Evolutionary conservation across 2,797 vertebrate genomes (phyloP), one percentile per base, ranked within the genome.

Genomic region (Myripristis jacobus): DNA sequence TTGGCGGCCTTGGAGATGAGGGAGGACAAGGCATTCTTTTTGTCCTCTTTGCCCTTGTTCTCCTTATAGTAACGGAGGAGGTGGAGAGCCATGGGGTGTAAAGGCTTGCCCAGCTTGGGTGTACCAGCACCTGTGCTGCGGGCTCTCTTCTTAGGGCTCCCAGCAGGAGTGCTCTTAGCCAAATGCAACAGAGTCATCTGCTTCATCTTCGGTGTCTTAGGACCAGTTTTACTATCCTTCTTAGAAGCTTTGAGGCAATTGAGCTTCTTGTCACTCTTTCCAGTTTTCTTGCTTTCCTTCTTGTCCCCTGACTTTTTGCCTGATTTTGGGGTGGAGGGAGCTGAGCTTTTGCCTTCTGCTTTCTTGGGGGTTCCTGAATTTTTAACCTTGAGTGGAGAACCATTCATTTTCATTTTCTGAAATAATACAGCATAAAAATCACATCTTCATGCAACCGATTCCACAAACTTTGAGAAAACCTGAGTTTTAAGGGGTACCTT

Each of bases 61-160:
- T 98, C 96, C 71, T 97, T 97, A 82, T 98, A 98, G 85, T 97
- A 99, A 44, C 96, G 95, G 43, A 99, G 94, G 10, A 99, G 95
- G 87, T 98, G 97, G 8, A 98, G 94, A 0, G 97, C 97, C 73
- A 98, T 96, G 0, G 96, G 96, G 46, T 95, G 96, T 61, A 99
- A 90, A 3, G 96, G 95, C 62, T 98, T 99, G 1, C 96, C 95
- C 18, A 96, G 93, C 76, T 98, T 98, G 1, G 97, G 93, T 0
- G 95, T 92, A 3, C 95, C 90, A 6, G 93, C 68, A 25, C 94
- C 85, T 0, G 92, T 87, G 77, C 80, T 96, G 58, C 95, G 94
- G 2, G 81, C 79, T 34, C 91, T 88, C 78, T 95, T 95, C 84
- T 92, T 94, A 0, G 96, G 94, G 71, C 95, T 80, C 6, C 94